Base-by-base conservation (phyloP, 2,797 vertebrate species). In the Pachyuromys duprasi region DNA sequence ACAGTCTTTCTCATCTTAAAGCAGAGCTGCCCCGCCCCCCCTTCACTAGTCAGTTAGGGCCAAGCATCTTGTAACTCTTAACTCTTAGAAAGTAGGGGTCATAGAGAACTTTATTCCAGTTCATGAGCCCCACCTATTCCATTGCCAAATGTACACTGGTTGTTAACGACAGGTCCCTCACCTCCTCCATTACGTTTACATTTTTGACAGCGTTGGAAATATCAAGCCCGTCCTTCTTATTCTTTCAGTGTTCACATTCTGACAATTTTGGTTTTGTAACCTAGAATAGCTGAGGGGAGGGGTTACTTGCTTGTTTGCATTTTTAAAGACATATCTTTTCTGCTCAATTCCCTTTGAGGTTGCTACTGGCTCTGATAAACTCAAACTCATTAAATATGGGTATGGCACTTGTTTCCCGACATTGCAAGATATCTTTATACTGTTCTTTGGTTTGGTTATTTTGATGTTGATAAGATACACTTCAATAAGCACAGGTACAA, bases 401-500 rank as follows among this genome's bases (percentile, higher is more conserved):
- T 70, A 93, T 39, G 22, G 49, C 36, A 5, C 31, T 88, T 97
- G 62, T 81, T 96, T 92, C 86, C 39, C 81, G 39, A 49, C 45
- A 74, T 88, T 93, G n/a, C 17, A 93, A 80, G 39, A 84, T 90
- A 53, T 4, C 55, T n/a, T 94, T 39, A 36, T 67, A 53, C 36
- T 60, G 5, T 60, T 95, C 90, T 69, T 90, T 86, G 55, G 17
- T n/a, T 92, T 70, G 14, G 75, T 60, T 63, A 6, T 75, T 93
- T 96, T 93, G 55, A 53, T 36, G 4, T 93, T 90, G 86, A 94
- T 84, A 80, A 76, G 39, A 72, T 14, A 92, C 36, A 57, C 24
- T 60, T n/a, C 57, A 62, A 15, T 60, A 91, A 60, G 33, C 72
- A 89, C 49, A 81, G 81, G 7, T 95, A 78, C 62, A 91, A 95